These are phyloP conservation scores for Pterocles gutturalis DNA, from an alignment of 2,113 vertebrate genomes.

Conservation along the genomic window DNA sequence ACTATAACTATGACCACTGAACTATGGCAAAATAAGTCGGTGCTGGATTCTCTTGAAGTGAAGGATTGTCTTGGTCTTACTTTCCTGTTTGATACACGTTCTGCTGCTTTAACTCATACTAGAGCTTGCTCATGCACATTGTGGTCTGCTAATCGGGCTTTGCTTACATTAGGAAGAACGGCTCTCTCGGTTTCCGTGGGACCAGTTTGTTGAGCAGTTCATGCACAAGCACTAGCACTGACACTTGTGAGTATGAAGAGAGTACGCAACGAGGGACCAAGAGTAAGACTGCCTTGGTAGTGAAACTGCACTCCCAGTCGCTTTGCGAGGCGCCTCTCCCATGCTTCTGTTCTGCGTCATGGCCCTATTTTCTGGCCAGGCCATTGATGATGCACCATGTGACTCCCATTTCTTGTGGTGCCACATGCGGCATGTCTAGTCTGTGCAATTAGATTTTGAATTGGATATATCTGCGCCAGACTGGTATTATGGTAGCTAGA, in stretches of 20 bases:
- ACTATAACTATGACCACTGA: neutral
- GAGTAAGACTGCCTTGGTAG: neutral
- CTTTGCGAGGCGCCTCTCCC: neutral
- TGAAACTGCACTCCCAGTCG: accelerated
- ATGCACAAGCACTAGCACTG: neutral
- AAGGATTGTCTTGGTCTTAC: neutral
- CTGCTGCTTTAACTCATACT: neutral
- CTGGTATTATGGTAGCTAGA: neutral
- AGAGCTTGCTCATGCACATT: accelerated
- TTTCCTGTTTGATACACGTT: neutral
- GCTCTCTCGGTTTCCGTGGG: neutral
- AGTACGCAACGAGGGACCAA: neutral
- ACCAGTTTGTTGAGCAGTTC: neutral
- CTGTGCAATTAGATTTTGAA: neutral
- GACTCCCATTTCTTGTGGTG: neutral
- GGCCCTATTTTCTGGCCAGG: accelerated
- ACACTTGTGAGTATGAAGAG: neutral
- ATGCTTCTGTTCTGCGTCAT: accelerated
- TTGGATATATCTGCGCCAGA: neutral
- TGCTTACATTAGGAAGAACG: accelerated
- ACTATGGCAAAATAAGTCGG: neutral
- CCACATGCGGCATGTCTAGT: neutral
- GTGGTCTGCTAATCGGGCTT: neutral
- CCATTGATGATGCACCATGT: neutral
- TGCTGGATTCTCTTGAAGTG: neutral